Conservation (phyloP, 2,888 invertebrate genomes). For the Zygaena filipendulae region DNA sequence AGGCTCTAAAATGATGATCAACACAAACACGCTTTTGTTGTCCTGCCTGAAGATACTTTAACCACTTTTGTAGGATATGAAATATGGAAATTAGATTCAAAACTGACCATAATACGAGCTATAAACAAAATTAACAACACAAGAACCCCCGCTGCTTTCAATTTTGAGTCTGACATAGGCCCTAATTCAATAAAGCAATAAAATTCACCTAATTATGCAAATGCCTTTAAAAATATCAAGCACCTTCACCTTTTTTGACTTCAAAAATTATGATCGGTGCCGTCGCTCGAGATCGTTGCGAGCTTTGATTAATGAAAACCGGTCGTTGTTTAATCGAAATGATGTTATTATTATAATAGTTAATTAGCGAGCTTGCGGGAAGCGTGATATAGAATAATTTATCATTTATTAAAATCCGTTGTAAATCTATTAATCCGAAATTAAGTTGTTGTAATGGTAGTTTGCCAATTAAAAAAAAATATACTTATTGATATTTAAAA, state of each 20-base stretch:
- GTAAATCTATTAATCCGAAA: too few relatives aligned
- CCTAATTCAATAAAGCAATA: slow-evolving; percentile 70
- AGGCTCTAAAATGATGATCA: slow-evolving; percentile 52
- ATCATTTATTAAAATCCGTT: slow-evolving; percentile 18
- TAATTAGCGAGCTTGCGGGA: slow-evolving; percentile 33
- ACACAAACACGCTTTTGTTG: slow-evolving; percentile 58
- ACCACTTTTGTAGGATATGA: slow-evolving; percentile 56
- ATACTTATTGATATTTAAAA: too few relatives aligned
- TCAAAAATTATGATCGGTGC: slow-evolving; percentile 51
- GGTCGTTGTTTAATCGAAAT: slow-evolving; percentile 30
- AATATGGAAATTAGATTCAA: slow-evolving; percentile 59
- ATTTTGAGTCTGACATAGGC: slow-evolving; percentile 66
- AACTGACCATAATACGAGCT: slow-evolving; percentile 62
- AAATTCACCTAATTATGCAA: slow-evolving; percentile 70
- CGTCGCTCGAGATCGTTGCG: slow-evolving; percentile 40
- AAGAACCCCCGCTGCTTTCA: slow-evolving; percentile 62
- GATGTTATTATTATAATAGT: slow-evolving; percentile 42
- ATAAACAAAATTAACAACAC: slow-evolving; percentile 70
- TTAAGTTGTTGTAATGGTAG: too few relatives aligned
- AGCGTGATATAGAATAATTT: slow-evolving; percentile 23
- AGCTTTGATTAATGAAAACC: slow-evolving; percentile 46
- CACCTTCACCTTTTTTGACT: slow-evolving; percentile 48
- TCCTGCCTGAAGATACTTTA: slow-evolving; percentile 43
- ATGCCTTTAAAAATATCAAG: slow-evolving; percentile 58
- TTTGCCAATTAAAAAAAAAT: too few relatives aligned